Conservation (phyloP, 2,888 invertebrate species). For the Drosophila mayaguana region DNA sequence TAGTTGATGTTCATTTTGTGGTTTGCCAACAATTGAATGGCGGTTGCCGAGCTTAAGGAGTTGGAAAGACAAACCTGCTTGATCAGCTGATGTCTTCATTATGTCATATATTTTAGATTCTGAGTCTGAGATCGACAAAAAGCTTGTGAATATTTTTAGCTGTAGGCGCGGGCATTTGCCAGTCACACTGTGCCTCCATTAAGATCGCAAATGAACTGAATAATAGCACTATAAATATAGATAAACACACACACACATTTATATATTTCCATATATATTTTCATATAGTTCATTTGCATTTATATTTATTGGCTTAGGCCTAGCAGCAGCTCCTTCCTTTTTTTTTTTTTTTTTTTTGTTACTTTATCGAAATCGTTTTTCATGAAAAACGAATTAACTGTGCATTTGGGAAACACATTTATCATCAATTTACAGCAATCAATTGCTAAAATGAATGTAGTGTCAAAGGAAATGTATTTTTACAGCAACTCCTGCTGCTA, state of each 20-base stretch:
- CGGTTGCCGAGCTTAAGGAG: no score
- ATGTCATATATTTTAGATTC: no score
- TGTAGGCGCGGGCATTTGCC: no score
- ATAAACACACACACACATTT: not conserved
- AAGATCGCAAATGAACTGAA: no score
- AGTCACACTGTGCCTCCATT: no score
- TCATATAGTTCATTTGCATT: not conserved
- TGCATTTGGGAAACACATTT: slow-evolving; percentile 40
- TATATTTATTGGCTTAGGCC: not conserved
- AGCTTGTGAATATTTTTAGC: no score
- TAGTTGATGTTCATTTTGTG: no score
- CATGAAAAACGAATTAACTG: slow-evolving; percentile 43
- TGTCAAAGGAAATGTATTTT: slow-evolving; percentile 37
- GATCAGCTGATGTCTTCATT: no score
- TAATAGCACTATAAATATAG: no score
- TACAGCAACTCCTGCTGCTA: not conserved
- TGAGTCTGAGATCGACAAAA: no score
- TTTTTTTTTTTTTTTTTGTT: not conserved
- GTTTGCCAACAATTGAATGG: no score
- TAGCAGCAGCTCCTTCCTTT: not conserved
- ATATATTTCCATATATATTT: not conserved
- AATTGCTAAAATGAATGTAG: slow-evolving; percentile 48
- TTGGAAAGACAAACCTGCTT: no score
- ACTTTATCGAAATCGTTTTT: slow-evolving; percentile 83
- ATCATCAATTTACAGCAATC: slow-evolving; percentile 48